phyloP scores from a whole-genome alignment of 2,888 invertebrate genomes.

The Folsomia manolachei region DNA sequence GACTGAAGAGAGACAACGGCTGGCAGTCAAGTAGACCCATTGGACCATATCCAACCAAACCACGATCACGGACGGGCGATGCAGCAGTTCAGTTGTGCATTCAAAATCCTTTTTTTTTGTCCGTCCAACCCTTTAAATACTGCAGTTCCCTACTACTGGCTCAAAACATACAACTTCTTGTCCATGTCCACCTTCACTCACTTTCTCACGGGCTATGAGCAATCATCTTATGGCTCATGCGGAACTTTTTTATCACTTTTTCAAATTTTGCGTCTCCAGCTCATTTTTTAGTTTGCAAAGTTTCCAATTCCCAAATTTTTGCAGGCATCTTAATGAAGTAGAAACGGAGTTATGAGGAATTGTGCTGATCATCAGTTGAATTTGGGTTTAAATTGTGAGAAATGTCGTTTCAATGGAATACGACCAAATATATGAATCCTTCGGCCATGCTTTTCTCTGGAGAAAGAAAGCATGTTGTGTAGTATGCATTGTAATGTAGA shows the following conservation, averaged over 20 bases:
- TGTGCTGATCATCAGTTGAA: no score
- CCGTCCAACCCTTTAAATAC: no score
- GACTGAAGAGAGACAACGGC: conserved; percentile 5
- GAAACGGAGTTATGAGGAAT: no score
- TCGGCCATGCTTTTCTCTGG: background rate
- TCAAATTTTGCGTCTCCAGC: background rate
- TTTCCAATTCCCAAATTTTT: no score
- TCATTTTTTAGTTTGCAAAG: background rate
- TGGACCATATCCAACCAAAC: background rate
- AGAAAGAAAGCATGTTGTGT: background rate
- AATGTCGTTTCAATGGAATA: background rate
- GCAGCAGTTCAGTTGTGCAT: background rate
- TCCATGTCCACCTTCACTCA: background rate
- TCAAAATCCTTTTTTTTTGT: background rate
- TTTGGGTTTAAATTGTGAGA: background rate
- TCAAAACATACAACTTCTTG: no score
- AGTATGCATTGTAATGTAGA: background rate
- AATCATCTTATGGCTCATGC: background rate
- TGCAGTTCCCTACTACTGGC: no score
- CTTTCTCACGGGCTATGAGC: conserved; percentile 1
- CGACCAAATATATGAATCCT: background rate
- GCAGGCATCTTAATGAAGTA: no score
- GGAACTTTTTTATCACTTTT: background rate
- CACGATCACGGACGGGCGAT: background rate
- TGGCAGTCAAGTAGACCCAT: background rate